These are phyloP conservation scores for Solenodon paradoxus DNA, from an alignment of 2,113 vertebrate species.

Conservation along the genomic window DNA sequence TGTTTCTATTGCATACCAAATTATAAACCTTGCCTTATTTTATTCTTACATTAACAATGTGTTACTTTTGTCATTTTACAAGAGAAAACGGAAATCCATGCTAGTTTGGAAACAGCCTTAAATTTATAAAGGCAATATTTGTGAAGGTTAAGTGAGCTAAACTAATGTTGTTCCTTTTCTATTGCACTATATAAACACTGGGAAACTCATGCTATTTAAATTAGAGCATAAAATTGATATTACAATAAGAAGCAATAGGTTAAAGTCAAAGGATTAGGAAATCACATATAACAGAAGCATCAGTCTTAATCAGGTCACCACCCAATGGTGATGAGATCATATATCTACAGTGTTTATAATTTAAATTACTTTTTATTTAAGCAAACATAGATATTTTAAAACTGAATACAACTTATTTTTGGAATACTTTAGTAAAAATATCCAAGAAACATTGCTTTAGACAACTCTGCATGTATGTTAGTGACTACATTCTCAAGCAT, in stretches of 20 bases:
- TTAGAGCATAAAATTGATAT: neutral
- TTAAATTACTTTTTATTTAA: neutral
- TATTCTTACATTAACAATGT: neutral
- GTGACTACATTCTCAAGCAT: neutral
- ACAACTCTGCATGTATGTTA: neutral
- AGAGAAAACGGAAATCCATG: neutral
- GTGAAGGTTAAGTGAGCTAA: neutral
- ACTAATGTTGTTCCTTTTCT: neutral
- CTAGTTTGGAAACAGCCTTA: neutral
- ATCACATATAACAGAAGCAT: neutral
- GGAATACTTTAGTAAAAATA: neutral
- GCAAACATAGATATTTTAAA: too few relatives aligned
- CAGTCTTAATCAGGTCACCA: neutral
- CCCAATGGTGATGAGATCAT: too few relatives aligned
- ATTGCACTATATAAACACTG: neutral
- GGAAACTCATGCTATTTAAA: neutral
- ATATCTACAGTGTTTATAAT: neutral
- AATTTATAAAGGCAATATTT: neutral
- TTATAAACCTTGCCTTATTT: neutral
- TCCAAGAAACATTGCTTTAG: neutral
- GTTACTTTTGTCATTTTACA: constrained; percentile 4
- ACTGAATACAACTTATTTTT: too few relatives aligned
- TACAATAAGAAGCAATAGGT: neutral
- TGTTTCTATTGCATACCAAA: neutral
- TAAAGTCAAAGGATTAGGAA: neutral